These are phyloP conservation scores for Drosophila sp. DNA, from an alignment of 1,140 invertebrate genomes.

Conservation along the genomic window DNA sequence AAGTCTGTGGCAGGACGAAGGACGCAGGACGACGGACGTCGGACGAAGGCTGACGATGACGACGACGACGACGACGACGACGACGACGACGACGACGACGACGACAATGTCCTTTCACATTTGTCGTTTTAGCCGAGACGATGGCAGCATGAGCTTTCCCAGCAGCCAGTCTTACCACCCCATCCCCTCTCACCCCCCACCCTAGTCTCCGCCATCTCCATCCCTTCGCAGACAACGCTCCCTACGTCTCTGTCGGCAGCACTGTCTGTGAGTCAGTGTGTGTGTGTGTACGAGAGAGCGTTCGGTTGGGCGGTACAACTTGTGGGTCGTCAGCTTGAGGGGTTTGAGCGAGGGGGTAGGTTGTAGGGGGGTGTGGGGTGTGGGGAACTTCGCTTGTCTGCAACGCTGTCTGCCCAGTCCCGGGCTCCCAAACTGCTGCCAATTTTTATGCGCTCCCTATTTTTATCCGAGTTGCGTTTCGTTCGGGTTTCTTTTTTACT, in stretches of 20 bases:
- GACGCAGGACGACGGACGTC: constrained; percentile 24
- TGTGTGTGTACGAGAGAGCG: background rate
- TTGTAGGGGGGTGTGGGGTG: constrained; percentile 10
- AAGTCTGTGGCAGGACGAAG: constrained; percentile 41
- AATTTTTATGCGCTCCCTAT: constrained; percentile 82
- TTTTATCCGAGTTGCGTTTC: constrained; percentile 49
- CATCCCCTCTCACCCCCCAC: background rate
- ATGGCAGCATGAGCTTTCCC: constrained; percentile 43
- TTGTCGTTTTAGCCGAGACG: constrained; percentile 78
- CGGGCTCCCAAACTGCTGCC: constrained; percentile 70
- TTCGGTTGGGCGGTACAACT: constrained; percentile 1
- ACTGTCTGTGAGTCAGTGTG: constrained; percentile 1
- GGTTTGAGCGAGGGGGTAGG: background rate
- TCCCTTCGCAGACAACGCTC: background rate
- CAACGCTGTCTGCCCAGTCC: constrained; percentile 68
- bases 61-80: constrained; percentile 63
- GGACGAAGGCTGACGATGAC: too few relatives aligned
- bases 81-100: constrained; percentile 58
- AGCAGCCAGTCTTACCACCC: constrained; percentile 1
- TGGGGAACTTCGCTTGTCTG: constrained; percentile 69
- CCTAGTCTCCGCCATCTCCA: too few relatives aligned
- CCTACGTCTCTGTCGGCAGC: constrained; percentile 27
- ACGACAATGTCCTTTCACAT: constrained; percentile 82
- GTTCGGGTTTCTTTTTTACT: constrained; percentile 34
- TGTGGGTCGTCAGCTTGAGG: background rate